A percentile compares a stretch with the other conserved stretches of the same genome.
Evolutionary conservation across 2,113 vertebrate genomes (phyloP).

Genomic region (Diglossa brunneiventris): DNA sequence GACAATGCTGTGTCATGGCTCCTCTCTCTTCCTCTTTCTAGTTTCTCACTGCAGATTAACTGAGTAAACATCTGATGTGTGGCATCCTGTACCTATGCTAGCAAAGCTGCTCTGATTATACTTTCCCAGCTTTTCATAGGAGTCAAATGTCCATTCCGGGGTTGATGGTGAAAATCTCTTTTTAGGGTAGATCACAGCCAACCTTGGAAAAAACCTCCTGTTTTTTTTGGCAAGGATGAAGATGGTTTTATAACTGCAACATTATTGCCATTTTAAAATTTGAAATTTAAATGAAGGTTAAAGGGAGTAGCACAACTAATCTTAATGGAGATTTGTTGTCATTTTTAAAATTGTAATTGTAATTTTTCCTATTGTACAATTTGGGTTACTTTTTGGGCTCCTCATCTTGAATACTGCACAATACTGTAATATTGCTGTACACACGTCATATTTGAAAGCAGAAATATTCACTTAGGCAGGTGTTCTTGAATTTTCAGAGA

Average conservation of each 20-base stretch:
- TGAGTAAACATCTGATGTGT: background rate
- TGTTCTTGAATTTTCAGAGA: background rate
- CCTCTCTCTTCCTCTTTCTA: background rate
- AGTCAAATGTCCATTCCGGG: background rate
- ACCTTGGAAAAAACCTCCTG: background rate
- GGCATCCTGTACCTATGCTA: background rate
- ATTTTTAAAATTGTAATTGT: background rate
- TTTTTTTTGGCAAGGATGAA: background rate
- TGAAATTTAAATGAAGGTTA: background rate
- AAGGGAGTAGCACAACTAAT: background rate
- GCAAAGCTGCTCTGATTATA: background rate
- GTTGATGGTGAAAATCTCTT: background rate
- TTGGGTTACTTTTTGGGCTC: background rate
- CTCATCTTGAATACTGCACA: background rate
- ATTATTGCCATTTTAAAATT: background rate
- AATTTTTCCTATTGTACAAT: background rate
- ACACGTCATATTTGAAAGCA: background rate
- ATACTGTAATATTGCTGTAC: background rate
- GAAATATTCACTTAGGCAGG: background rate
- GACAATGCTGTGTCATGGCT: background rate
- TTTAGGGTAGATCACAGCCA: background rate
- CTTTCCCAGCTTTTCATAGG: background rate
- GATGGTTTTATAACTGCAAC: background rate
- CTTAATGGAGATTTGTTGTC: background rate
- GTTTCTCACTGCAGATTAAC: background rate